Percentiles rank a stretch among this genome's conserved stretches.
These are phyloP conservation scores for Podargus strigoides DNA, from an alignment of 2,797 vertebrate species.

Conservation along the genomic window DNA sequence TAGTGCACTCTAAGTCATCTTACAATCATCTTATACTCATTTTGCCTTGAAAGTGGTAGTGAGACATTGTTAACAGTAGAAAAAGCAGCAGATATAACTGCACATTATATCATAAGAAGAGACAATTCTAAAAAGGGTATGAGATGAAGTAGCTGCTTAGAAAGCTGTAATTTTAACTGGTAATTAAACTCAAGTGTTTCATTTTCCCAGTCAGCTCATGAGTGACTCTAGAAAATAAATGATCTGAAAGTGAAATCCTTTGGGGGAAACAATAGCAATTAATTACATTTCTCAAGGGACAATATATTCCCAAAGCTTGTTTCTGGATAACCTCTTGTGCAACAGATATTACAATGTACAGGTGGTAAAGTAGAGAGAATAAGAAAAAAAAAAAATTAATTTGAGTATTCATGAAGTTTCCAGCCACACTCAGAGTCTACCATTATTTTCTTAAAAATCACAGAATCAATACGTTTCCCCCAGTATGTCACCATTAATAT, in stretches of 20 bases:
- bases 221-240: constrained; percentile 76
- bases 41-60: constrained; percentile 47
- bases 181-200: constrained; percentile 80
- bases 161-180: constrained; percentile 73
- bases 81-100: constrained; percentile 63
- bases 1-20: constrained; percentile 38
- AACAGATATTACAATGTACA: constrained; percentile 3
- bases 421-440: background rate
- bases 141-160: constrained; percentile 73
- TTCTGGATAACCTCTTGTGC: constrained; percentile 58
- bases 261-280: constrained; percentile 73
- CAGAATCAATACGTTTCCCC: background rate
- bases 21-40: constrained; percentile 44
- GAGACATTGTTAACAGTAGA: constrained; percentile 61
- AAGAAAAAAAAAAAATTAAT: background rate
- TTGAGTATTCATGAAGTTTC: constrained; percentile 50
- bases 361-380: background rate
- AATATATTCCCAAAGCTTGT: constrained; percentile 41
- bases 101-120: constrained; percentile 68
- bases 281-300: constrained; percentile 66
- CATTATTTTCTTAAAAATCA: background rate
- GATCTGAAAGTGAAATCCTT: constrained; percentile 65
- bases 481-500: background rate
- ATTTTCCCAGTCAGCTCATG: constrained; percentile 78
- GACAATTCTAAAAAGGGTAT: constrained; percentile 69